Conservation (phyloP, 2,888 invertebrate genomes). For the Tortricodes alternella region DNA sequence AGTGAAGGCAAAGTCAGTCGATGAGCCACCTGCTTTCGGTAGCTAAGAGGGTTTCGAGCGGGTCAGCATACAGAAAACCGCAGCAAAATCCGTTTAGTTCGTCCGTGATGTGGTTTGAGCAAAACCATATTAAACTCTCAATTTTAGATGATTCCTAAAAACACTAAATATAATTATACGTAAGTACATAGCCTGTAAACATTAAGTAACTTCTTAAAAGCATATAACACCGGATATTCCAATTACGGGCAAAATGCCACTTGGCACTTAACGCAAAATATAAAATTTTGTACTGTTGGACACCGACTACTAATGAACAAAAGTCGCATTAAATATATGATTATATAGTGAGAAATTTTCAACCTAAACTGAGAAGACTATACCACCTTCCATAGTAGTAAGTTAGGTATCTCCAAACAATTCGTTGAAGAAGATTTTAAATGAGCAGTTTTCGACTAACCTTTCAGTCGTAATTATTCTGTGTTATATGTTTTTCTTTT, state of each 20-base stretch:
- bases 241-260: conserved; percentile 30
- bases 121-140: background rate
- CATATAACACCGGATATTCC: conserved; percentile 6
- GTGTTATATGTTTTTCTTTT: no score
- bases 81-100: conserved; percentile 13
- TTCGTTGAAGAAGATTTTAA: no score
- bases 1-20: no score
- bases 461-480: no score
- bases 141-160: background rate
- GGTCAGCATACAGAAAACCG: conserved; percentile 15
- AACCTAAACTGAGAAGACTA: no score
- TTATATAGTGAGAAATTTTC: background rate
- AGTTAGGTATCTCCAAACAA: no score
- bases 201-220: background rate
- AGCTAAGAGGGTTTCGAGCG: background rate
- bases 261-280: conserved; percentile 15
- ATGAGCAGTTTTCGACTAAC: no score
- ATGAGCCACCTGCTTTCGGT: background rate
- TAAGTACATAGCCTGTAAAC: background rate
- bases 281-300: conserved; percentile 17
- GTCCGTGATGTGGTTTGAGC: conserved; percentile 3
- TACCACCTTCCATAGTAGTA: no score
- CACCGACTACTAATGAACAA: conserved; percentile 6
- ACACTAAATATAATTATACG: background rate
- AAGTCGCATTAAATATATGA: background rate